Conservation (phyloP, 1,140 invertebrate genomes). For the Drosophila serrata region DNA sequence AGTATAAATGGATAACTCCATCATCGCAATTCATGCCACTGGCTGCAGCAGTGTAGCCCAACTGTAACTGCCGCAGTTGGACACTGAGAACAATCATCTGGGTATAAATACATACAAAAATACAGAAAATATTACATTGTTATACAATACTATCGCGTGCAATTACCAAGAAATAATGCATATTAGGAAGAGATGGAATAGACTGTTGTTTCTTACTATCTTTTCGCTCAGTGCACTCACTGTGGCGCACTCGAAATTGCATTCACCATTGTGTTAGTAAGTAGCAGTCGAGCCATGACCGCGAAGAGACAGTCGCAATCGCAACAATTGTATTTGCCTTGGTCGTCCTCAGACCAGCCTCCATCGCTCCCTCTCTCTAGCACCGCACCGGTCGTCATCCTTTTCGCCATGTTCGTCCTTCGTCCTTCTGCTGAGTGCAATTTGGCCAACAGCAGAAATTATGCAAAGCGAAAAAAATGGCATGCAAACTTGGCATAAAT, state of each 20-base stretch:
- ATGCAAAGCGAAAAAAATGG: conserved; percentile 82
- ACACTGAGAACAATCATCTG: background rate
- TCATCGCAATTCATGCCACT: conserved; percentile 78
- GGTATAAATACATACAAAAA: too few species aligned
- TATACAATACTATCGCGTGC: background rate
- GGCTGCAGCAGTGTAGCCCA: conserved; percentile 28
- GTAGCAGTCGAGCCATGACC: conserved; percentile 59
- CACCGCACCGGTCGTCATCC: background rate
- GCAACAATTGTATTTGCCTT: conserved; percentile 73
- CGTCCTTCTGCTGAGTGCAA: conserved; percentile 49
- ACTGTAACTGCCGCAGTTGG: conserved; percentile 40
- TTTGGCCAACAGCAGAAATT: conserved; percentile 80
- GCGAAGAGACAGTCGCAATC: conserved; percentile 72
- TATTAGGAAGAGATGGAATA: too few species aligned
- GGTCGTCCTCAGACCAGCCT: conserved; percentile 29
- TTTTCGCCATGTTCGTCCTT: background rate
- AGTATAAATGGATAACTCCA: conserved; percentile 84
- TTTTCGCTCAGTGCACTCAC: conserved; percentile 11
- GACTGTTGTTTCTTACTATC: too few species aligned
- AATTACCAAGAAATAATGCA: too few species aligned
- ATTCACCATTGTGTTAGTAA: conserved; percentile 59
- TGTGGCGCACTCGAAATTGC: conserved; percentile 48
- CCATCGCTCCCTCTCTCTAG: background rate
- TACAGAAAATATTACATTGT: background rate
- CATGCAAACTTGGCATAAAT: conserved; percentile 84